Evolutionary conservation across 2,888 invertebrate genomes (phyloP).

Genomic region (Priocnemis perturbator): DNA sequence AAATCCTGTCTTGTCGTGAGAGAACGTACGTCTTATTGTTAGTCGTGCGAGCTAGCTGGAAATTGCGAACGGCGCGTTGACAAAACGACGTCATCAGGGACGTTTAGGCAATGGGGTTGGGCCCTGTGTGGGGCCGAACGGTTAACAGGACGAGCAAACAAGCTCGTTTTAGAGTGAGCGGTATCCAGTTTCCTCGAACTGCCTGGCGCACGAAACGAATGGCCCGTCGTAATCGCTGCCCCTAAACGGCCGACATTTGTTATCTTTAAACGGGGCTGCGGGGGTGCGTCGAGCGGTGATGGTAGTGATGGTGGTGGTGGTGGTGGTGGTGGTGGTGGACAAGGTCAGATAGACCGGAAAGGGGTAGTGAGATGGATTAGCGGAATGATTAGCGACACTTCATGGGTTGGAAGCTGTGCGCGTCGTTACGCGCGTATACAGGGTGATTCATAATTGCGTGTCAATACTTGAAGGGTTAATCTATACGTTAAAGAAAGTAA

Average conservation of each 20-base stretch:
- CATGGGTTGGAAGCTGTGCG: slow-evolving; percentile 32
- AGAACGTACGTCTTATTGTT: slow-evolving; percentile 25
- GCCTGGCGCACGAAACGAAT: slow-evolving; percentile 55
- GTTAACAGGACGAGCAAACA: slow-evolving; percentile 7
- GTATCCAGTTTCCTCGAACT: slow-evolving; percentile 36
- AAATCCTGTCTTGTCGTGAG: no score
- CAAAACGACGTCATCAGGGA: slow-evolving; percentile 44
- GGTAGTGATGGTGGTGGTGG: slow-evolving; percentile 29
- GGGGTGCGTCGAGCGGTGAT: slow-evolving; percentile 26
- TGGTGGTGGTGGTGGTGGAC: slow-evolving; percentile 27
- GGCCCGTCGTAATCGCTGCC: slow-evolving; percentile 59
- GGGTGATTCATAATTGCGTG: no score
- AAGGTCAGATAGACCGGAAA: slow-evolving; percentile 14
- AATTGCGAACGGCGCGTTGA: slow-evolving; percentile 25
- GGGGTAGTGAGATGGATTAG: slow-evolving; percentile 47
- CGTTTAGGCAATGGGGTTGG: slow-evolving; percentile 14
- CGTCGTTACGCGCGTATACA: no score
- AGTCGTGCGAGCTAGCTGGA: neutral
- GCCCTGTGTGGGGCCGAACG: neutral
- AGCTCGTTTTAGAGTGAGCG: slow-evolving; percentile 16
- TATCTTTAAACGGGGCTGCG: slow-evolving; percentile 64
- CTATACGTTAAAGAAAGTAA: no score
- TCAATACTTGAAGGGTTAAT: no score
- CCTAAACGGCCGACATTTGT: slow-evolving; percentile 65
- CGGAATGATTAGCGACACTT: slow-evolving; percentile 61